Conservation (phyloP, 2,797 vertebrate species). For the Columba guinea region DNA sequence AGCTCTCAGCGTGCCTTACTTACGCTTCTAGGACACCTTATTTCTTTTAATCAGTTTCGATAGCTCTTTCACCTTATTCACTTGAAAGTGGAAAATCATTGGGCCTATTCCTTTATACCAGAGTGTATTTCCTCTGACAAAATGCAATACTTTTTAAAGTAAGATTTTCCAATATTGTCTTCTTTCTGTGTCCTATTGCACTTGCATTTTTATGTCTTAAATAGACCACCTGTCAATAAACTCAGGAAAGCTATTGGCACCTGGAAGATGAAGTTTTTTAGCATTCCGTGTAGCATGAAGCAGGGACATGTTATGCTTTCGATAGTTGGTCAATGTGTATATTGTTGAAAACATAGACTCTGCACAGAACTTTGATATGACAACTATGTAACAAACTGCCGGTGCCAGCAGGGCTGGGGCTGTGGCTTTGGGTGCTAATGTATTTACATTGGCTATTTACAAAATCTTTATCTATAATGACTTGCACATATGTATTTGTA, state of each 20-base stretch:
- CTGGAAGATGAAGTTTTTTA: background rate
- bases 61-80: background rate
- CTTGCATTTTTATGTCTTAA: background rate
- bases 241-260: background rate
- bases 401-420: background rate
- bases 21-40: background rate
- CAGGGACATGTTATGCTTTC: background rate
- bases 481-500: background rate
- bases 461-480: background rate
- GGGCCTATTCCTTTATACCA: background rate
- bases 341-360: background rate
- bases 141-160: background rate
- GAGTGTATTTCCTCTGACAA: background rate
- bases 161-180: background rate
- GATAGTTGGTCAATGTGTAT: background rate
- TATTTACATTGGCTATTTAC: conserved; percentile 1
- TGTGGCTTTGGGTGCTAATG: background rate
- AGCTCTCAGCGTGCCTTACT: background rate
- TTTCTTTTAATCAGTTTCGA: background rate
- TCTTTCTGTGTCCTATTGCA: background rate
- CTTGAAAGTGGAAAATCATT: background rate
- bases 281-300: background rate
- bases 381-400: background rate
- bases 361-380: background rate
- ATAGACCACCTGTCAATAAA: background rate